phyloP scores from a whole-genome alignment of 2,113 vertebrate species.

The Tetrax tetrax region DNA sequence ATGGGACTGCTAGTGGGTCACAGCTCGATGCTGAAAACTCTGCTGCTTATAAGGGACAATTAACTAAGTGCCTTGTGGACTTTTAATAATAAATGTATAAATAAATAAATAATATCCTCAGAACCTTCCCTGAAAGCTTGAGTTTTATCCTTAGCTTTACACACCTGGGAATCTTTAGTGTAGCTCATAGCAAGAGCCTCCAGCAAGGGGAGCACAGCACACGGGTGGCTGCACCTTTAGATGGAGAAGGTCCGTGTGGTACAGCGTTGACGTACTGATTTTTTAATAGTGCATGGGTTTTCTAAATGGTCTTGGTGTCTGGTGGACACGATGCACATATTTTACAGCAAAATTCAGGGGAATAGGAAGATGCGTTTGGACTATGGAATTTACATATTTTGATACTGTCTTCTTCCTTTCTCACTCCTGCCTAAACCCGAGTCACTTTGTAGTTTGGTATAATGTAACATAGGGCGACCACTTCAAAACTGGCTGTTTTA shows the following conservation, averaged over 20 bases:
- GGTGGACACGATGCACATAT: neutral
- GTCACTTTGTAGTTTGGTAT: neutral
- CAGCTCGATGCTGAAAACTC: neutral
- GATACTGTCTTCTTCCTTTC: neutral
- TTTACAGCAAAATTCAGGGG: neutral
- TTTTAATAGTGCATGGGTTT: neutral
- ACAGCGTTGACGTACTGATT: fast-evolving
- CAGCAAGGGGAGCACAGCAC: neutral
- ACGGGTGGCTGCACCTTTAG: fast-evolving
- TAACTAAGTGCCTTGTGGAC: neutral
- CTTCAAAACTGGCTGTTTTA: neutral
- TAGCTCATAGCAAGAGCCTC: neutral
- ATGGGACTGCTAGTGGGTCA: neutral
- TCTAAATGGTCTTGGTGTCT: neutral
- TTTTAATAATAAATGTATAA: neutral
- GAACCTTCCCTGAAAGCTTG: neutral
- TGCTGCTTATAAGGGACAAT: neutral
- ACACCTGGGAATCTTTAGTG: neutral
- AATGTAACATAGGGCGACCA: neutral
- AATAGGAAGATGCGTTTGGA: neutral
- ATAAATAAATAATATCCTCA: neutral
- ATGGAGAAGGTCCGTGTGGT: neutral
- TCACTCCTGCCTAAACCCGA: neutral
- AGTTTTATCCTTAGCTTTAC: neutral
- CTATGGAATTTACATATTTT: neutral